Conservation (phyloP, 1,140 invertebrate species). For the Hetaerina americana region DNA sequence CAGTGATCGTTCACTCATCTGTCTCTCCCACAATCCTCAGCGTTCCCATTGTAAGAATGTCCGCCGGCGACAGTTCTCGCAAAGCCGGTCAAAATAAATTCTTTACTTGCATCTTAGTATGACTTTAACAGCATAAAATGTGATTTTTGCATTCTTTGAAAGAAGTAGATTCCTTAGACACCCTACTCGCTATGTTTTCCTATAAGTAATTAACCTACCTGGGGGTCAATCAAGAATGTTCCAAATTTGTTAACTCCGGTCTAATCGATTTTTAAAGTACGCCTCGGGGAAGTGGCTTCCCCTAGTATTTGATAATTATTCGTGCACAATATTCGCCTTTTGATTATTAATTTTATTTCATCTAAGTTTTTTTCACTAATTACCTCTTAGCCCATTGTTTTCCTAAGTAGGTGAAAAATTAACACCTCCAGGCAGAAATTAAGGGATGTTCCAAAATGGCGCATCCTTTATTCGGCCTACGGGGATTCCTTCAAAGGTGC, state of each 20-base stretch:
- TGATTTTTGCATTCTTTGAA: slow-evolving; percentile 7
- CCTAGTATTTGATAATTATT: not conserved
- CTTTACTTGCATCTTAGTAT: not conserved
- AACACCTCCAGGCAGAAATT: slow-evolving; percentile 9
- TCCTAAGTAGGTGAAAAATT: not conserved
- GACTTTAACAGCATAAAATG: not conserved
- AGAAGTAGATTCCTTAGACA: slow-evolving; percentile 9
- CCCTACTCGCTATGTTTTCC: slow-evolving; percentile 14
- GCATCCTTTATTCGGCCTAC: slow-evolving; percentile 7
- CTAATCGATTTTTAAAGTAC: slow-evolving; percentile 23
- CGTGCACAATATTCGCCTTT: not conserved
- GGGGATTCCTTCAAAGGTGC: slow-evolving; percentile 5
- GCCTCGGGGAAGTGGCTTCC: not conserved
- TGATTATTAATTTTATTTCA: not conserved
- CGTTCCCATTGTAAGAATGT: slow-evolving; percentile 14
- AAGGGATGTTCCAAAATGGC: slow-evolving; percentile 9
- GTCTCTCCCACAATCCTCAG: slow-evolving; percentile 12
- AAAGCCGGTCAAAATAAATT: not conserved
- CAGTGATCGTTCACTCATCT: slow-evolving; percentile 8
- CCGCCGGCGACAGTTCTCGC: slow-evolving; percentile 8
- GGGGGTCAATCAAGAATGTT: slow-evolving; percentile 23
- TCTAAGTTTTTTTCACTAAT: not conserved
- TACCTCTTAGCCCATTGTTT: not conserved
- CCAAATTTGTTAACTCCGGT: slow-evolving; percentile 23
- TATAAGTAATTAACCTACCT: slow-evolving; percentile 13